Conservation (phyloP, 2,888 invertebrate genomes). For the Tiliacea aurago region DNA sequence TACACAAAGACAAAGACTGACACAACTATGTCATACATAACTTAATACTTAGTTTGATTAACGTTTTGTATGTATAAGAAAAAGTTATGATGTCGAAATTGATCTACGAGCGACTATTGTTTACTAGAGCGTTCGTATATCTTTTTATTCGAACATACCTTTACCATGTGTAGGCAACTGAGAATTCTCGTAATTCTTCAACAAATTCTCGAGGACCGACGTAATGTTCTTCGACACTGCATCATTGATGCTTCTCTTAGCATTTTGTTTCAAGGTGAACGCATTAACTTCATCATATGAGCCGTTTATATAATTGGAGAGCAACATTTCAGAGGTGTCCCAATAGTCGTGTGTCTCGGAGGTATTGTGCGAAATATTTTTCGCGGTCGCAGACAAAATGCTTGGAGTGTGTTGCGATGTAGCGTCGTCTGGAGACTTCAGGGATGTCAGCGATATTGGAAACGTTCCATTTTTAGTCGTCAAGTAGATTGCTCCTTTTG, state of each 20-base stretch:
- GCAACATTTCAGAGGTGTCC: conserved; percentile 78
- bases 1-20: conserved; percentile 10
- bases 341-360: conserved; percentile 75
- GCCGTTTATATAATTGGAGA: conserved; percentile 82
- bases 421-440: conserved; percentile 78
- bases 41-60: conserved; percentile 52
- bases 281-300: conserved; percentile 77
- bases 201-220: conserved; percentile 95
- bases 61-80: conserved; percentile 25
- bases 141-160: conserved; percentile 91
- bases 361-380: conserved; percentile 78
- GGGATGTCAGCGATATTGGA: conserved; percentile 87
- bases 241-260: conserved; percentile 91
- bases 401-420: conserved; percentile 79
- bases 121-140: conserved; percentile 8
- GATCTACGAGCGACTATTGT: conserved; percentile 23
- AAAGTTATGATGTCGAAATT: conserved; percentile 10
- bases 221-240: conserved; percentile 96
- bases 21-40: conserved; percentile 21
- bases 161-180: conserved; percentile 97
- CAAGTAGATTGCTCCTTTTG: conserved; percentile 88
- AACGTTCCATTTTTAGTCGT: conserved; percentile 89
- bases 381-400: conserved; percentile 82
- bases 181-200: conserved; percentile 97
- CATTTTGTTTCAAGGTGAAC: conserved; percentile 77